Percentiles rank a stretch among this genome's conserved stretches.
These are phyloP conservation scores for Galerucella calmariensis DNA, from an alignment of 2,888 invertebrate species.

Conservation along the genomic window DNA sequence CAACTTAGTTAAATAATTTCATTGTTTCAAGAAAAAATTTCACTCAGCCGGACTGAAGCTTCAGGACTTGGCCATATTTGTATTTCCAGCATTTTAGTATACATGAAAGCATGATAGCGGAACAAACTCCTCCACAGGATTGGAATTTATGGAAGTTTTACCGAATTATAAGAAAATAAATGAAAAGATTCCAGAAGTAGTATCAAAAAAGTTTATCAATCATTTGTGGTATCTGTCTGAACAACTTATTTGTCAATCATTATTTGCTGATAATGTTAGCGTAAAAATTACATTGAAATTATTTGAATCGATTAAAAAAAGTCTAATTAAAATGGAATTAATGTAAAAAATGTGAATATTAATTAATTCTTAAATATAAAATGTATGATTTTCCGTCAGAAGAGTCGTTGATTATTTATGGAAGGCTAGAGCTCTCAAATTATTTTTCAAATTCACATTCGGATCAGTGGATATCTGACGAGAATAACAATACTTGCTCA, in stretches of 20 bases:
- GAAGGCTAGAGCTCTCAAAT: too few relatives aligned
- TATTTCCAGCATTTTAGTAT: conserved; percentile 3
- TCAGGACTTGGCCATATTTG: not conserved
- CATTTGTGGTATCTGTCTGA: not conserved
- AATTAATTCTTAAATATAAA: too few relatives aligned
- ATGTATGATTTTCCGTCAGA: too few relatives aligned
- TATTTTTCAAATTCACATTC: too few relatives aligned
- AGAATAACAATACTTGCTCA: too few relatives aligned
- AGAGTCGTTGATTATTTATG: too few relatives aligned
- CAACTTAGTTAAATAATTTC: too few relatives aligned
- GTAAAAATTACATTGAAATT: too few relatives aligned
- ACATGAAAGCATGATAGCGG: conserved; percentile 14
- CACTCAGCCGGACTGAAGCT: not conserved
- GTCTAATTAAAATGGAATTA: too few relatives aligned
- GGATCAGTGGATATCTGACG: too few relatives aligned
- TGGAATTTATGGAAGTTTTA: conserved; percentile 3
- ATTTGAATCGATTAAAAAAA: too few relatives aligned
- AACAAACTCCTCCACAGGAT: not conserved
- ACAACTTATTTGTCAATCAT: conserved; percentile 2
- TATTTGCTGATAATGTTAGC: conserved; percentile 5
- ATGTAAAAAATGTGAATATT: too few relatives aligned
- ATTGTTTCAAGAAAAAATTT: conserved; percentile 9
- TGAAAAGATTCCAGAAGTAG: not conserved
- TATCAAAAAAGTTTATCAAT: not conserved
- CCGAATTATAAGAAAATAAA: not conserved